Base-by-base conservation (phyloP, 2,797 vertebrate genomes). In the Gobionotothen gibberifrons region DNA sequence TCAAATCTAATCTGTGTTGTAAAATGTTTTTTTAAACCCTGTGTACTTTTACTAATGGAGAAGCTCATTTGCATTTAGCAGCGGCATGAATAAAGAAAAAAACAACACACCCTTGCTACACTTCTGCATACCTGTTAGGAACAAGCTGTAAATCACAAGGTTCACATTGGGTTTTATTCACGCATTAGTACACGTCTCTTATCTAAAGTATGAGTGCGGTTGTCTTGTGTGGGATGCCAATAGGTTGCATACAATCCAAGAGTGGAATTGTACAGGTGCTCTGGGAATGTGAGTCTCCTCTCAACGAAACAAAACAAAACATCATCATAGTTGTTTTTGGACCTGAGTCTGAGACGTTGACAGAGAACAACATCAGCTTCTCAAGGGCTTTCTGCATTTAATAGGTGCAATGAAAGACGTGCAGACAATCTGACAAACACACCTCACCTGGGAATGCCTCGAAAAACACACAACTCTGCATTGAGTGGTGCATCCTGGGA, bases 381-480 rank as follows among this genome's bases (percentile, higher is more conserved):
- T 81, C 60, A 56, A 56, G 65, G 16, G 39, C 48, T 74, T 67
- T 72, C 63, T 64, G 54, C 53, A 29, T 65, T 42, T 54, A 72
- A 79, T 78, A 56, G 22, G 40, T 32, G 47, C 60, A 81, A 16
- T 85, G 71, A 92, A 79, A 88, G 81, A 88, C 76, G 59, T 61
- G 81, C 66, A 85, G 84, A 74, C 82, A 49, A n/a, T 61, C 5
- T 32, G 16, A 57, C 66, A 72, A 72, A 60, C 90, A 90, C 89
- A 78, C 85, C 85, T 85, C 76, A 83, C 65, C 68, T 86, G 87
- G 82, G 89, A 91, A 92, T 89, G 86, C 77, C 48, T 71, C 39
- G 0, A 68, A 78, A 75, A 80, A 79, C 47, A 82, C 46, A 87
- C 52, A 39, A 1, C 9, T 19, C 40, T 21, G 32, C 49, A 16